These are phyloP conservation scores for Nasua narica DNA, from an alignment of 2,797 vertebrate species.

Conservation along the genomic window DNA sequence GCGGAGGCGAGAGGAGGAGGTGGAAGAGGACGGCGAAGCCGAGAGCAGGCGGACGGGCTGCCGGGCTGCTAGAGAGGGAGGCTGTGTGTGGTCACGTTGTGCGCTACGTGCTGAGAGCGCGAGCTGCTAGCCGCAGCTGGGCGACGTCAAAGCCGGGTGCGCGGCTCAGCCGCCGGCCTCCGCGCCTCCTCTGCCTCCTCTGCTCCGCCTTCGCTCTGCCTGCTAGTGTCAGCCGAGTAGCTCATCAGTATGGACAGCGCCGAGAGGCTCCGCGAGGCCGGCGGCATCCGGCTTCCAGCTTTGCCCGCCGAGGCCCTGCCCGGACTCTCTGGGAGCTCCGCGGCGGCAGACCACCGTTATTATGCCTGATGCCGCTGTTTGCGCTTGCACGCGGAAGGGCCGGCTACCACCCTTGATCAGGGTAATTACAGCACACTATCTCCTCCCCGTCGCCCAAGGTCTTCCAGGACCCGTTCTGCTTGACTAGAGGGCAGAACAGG, in stretches of 20 bases:
- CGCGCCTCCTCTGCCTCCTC: constrained; percentile 39
- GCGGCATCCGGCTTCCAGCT: neutral
- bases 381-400: neutral
- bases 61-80: constrained; percentile 47
- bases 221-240: neutral
- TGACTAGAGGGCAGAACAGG: constrained; percentile 50
- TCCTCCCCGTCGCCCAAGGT: constrained; percentile 26
- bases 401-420: neutral
- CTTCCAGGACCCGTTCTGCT: constrained; percentile 32
- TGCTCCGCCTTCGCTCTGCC: constrained; percentile 49
- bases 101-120: constrained; percentile 90
- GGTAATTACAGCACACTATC: neutral
- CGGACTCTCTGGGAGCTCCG: neutral
- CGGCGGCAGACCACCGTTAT: neutral
- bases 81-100: constrained; percentile 89
- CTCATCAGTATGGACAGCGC: neutral
- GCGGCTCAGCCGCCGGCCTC: constrained; percentile 82
- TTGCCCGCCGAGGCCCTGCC: neutral
- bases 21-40: neutral
- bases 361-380: neutral
- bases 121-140: constrained; percentile 88
- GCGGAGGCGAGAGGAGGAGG: constrained; percentile 19
- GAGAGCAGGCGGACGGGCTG: constrained; percentile 24
- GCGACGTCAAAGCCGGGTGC: constrained; percentile 91
- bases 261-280: neutral